Percentiles rank a stretch among this genome's conserved stretches.
phyloP scores from a whole-genome alignment of 1,140 invertebrate species.

The Diplogasteroides magnus region DNA sequence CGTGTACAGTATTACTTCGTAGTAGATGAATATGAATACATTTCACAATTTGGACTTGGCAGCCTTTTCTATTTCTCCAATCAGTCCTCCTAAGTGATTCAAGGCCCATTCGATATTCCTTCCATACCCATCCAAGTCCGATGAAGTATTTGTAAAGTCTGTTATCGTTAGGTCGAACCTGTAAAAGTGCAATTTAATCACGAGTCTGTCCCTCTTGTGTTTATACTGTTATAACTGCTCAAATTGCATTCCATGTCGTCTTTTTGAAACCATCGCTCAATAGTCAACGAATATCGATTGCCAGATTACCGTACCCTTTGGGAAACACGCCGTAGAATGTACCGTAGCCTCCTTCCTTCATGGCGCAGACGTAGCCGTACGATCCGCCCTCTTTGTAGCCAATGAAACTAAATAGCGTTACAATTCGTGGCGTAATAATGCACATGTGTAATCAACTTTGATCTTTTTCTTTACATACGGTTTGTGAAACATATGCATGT shows the following conservation, averaged over 20 bases:
- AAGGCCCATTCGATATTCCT: conserved; percentile 26
- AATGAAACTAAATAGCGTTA: conserved; percentile 19
- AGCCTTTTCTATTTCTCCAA: background rate
- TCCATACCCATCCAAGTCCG: conserved; percentile 20
- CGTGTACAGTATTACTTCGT: no score
- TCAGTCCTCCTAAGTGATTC: conserved; percentile 9
- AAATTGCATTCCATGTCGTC: background rate
- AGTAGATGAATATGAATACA: no score
- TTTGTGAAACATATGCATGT: no score
- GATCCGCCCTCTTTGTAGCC: conserved; percentile 22
- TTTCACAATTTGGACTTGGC: background rate
- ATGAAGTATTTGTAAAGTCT: conserved; percentile 13
- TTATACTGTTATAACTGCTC: no score
- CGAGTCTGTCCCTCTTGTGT: no score
- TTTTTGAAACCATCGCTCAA: conserved; percentile 8
- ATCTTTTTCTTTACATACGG: no score
- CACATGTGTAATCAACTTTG: no score
- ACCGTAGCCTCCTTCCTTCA: conserved; percentile 33
- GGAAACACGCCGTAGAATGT: no score
- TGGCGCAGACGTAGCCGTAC: conserved; percentile 34
- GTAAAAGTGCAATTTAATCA: no score
- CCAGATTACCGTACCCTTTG: no score
- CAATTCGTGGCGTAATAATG: no score
- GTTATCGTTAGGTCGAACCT: conserved; percentile 19
- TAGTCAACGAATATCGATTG: conserved; percentile 24